phyloP scores from a whole-genome alignment of 2,888 invertebrate genomes.

The Sinodicranocentrus sp. region DNA sequence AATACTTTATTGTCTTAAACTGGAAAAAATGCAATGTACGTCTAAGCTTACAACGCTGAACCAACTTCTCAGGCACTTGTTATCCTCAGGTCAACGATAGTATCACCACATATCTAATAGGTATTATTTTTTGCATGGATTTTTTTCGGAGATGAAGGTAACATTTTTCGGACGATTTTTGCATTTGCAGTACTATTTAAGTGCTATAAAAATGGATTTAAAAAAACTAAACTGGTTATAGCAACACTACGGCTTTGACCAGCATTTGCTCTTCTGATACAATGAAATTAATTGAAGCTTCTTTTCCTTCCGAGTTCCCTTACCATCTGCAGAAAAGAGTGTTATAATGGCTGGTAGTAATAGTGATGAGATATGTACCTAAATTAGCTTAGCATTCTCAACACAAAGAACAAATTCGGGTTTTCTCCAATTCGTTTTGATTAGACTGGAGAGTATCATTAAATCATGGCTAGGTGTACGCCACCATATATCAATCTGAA shows the following conservation, averaged over 20 bases:
- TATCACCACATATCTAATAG: conserved; percentile 29
- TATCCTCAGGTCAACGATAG: conserved; percentile 61
- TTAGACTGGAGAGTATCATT: background rate
- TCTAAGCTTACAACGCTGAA: conserved; percentile 43
- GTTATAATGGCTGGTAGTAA: background rate
- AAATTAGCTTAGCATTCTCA: background rate
- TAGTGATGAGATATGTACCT: background rate
- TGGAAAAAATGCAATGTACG: conserved; percentile 33
- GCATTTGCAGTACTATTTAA: too few species aligned
- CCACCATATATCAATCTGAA: background rate
- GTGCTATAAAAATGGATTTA: too few species aligned
- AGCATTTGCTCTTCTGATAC: conserved; percentile 35
- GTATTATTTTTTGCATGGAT: conserved; percentile 20
- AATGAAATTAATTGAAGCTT: background rate
- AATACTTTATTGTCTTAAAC: background rate
- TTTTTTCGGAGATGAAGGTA: too few species aligned
- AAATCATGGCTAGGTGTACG: background rate
- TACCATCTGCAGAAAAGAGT: too few species aligned
- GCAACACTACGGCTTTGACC: conserved; percentile 50
- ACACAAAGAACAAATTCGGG: conserved; percentile 16
- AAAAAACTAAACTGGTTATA: conserved; percentile 49
- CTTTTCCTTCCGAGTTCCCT: too few species aligned
- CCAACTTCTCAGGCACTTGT: conserved; percentile 3
- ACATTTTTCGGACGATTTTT: too few species aligned
- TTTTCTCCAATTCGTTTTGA: conserved; percentile 33